A percentile compares a stretch with the other conserved stretches of the same genome.
phyloP scores from a whole-genome alignment of 2,888 invertebrate genomes.

The Ennomos quercinarius region DNA sequence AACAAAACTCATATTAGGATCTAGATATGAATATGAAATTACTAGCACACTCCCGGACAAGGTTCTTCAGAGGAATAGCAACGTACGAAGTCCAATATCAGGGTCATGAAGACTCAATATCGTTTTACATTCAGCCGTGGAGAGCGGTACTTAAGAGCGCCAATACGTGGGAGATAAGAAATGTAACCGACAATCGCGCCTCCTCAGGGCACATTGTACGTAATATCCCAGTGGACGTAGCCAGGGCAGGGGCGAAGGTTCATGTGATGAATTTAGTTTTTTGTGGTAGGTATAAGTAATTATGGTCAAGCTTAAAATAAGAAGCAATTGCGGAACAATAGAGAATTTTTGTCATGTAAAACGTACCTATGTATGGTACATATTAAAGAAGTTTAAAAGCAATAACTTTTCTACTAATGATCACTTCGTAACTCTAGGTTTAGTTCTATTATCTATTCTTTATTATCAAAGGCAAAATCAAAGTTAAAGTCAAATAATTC shows the following conservation, averaged over 20 bases:
- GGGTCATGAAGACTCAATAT: constrained; percentile 66
- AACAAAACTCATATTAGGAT: constrained; percentile 39
- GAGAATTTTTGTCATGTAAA: too few species aligned
- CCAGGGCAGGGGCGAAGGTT: constrained; percentile 4
- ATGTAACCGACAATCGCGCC: constrained; percentile 64
- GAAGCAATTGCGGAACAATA: too few species aligned
- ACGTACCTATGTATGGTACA: too few species aligned
- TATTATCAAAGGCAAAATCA: too few species aligned
- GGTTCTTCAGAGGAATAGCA: constrained; percentile 53
- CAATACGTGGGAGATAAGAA: constrained; percentile 72
- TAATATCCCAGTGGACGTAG: constrained; percentile 45
- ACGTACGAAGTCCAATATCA: constrained; percentile 67
- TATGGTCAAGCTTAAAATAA: too few species aligned
- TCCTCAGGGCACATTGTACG: constrained; percentile 58
- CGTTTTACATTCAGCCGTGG: constrained; percentile 64
- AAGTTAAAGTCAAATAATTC: too few species aligned
- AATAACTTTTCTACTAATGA: too few species aligned
- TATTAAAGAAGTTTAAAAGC: too few species aligned
- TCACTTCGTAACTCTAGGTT: too few species aligned
- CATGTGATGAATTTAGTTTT: too few species aligned
- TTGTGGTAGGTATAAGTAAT: too few species aligned
- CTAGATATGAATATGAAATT: constrained; percentile 63
- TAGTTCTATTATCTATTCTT: too few species aligned
- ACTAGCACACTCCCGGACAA: constrained; percentile 49
- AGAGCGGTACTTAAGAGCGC: constrained; percentile 66